A percentile compares a stretch with the other conserved stretches of the same genome.
These are phyloP conservation scores for Rhorus exstirpatorius DNA, from an alignment of 2,888 invertebrate genomes.

Conservation along the genomic window DNA sequence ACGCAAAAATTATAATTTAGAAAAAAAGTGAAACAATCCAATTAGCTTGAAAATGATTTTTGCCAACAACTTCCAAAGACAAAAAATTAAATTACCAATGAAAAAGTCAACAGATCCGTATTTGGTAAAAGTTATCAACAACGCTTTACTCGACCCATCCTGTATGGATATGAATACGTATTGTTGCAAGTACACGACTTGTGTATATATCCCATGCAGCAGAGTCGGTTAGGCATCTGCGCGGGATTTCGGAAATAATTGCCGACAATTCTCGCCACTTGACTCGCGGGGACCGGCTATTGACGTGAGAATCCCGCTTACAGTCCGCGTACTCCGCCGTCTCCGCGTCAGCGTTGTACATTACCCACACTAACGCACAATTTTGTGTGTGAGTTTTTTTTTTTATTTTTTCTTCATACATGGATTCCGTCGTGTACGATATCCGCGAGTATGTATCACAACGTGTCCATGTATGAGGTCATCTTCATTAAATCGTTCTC, in stretches of 20 bases:
- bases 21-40: no score
- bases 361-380: neutral
- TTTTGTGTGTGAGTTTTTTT: neutral
- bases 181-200: conserved; percentile 13
- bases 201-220: neutral
- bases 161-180: neutral
- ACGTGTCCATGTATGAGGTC: conserved; percentile 83
- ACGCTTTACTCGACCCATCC: neutral
- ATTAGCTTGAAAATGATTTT: no score
- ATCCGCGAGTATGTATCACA: conserved; percentile 39
- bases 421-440: conserved; percentile 27
- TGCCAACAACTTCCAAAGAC: no score
- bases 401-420: conserved; percentile 1
- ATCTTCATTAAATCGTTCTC: conserved; percentile 86
- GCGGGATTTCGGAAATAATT: conserved; percentile 86
- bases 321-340: conserved; percentile 73
- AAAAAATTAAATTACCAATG: no score
- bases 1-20: no score
- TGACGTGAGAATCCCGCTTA: conserved; percentile 86
- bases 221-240: conserved; percentile 77
- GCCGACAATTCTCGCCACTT: conserved; percentile 86
- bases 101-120: no score
- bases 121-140: no score
- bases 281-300: conserved; percentile 84
- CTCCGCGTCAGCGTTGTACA: neutral